Conservation (phyloP, 2,113 vertebrate species). For the Micronycteris hirsuta region DNA sequence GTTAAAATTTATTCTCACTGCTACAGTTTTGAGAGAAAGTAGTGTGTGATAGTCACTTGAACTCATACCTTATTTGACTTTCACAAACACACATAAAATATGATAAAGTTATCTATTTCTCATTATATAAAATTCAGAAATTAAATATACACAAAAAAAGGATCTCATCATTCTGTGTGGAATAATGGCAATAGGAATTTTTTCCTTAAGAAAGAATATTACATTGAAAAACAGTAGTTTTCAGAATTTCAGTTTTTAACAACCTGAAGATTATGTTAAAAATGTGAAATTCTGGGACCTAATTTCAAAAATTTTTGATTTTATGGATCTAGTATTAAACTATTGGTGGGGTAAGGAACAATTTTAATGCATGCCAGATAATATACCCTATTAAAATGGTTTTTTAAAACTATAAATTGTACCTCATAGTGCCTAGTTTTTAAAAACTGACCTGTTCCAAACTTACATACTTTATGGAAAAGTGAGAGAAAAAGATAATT, state of each 20-base stretch:
- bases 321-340: background rate
- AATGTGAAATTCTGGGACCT: background rate
- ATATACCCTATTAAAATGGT: background rate
- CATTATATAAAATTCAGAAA: background rate
- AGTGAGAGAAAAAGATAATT: background rate
- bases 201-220: background rate
- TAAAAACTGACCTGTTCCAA: background rate
- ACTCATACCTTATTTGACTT: background rate
- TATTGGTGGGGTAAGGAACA: background rate
- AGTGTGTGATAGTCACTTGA: background rate
- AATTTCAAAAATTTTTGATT: slow-evolving; percentile 26
- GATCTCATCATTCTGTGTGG: background rate
- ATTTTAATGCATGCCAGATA: background rate
- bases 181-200: background rate
- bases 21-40: background rate
- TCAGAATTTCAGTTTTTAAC: slow-evolving; percentile 1
- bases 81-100: background rate
- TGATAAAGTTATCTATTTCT: background rate
- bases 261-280: background rate
- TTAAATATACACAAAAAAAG: background rate
- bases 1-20: background rate
- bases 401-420: background rate
- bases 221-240: background rate
- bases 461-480: background rate
- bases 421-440: background rate